Conservation (phyloP, 2,888 invertebrate genomes). For the Malachius bipustulatus region DNA sequence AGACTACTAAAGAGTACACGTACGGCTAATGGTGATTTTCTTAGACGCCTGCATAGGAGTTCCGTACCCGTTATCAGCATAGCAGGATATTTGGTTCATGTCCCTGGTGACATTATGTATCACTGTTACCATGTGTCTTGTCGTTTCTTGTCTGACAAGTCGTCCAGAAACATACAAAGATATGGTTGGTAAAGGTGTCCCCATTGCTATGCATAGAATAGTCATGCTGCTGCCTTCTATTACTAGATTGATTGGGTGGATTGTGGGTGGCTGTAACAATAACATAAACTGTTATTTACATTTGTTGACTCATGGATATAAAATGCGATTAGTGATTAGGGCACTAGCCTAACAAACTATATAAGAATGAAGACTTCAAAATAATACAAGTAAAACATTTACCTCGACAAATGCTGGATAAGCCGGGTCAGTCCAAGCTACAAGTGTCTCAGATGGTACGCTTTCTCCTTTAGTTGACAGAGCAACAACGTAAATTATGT, state of each 20-base stretch:
- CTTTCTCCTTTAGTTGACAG: slow-evolving; percentile 58
- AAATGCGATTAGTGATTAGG: too few species aligned
- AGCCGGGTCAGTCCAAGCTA: slow-evolving; percentile 81
- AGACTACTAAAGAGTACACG: slow-evolving; percentile 34
- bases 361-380: slow-evolving; percentile 9
- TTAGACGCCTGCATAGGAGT: slow-evolving; percentile 76
- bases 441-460: slow-evolving; percentile 65
- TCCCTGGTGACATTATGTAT: slow-evolving; percentile 73
- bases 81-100: slow-evolving; percentile 78
- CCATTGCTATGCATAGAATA: slow-evolving; percentile 72
- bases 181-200: slow-evolving; percentile 74
- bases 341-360: slow-evolving; percentile 4
- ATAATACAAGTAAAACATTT: too few species aligned
- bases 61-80: slow-evolving; percentile 79
- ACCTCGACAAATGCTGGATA: slow-evolving; percentile 80
- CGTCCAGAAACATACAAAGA: slow-evolving; percentile 68
- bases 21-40: slow-evolving; percentile 71
- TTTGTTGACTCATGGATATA: too few species aligned
- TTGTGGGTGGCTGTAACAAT: slow-evolving; percentile 61
- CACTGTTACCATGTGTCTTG: slow-evolving; percentile 77
- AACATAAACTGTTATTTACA: too few species aligned
- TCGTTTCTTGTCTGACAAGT: slow-evolving; percentile 70
- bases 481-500: slow-evolving; percentile 66
- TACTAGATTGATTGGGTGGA: slow-evolving; percentile 71
- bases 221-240: slow-evolving; percentile 81